phyloP scores from a whole-genome alignment of 2,888 invertebrate species.

The Sphaerophoria taeniata region DNA sequence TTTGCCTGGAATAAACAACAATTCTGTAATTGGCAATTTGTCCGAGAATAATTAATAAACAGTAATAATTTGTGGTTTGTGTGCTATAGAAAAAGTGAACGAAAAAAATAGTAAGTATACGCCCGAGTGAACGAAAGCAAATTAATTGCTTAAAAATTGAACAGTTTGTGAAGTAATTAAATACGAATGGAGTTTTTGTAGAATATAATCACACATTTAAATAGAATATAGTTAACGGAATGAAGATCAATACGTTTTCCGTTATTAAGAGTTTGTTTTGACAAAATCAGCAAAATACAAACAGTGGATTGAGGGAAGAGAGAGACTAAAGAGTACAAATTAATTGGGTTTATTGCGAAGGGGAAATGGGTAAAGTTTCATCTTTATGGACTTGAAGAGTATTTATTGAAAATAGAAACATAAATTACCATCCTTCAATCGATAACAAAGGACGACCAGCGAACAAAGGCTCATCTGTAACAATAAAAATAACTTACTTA shows the following conservation, averaged over 20 bases:
- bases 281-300: too few species aligned
- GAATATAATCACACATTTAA: neutral
- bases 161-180: neutral
- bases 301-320: neutral
- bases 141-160: neutral
- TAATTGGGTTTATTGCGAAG: too few species aligned
- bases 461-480: too few species aligned
- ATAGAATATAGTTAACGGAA: neutral
- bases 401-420: too few species aligned
- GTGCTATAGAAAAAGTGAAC: neutral
- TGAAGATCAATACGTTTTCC: neutral
- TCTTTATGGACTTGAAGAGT: too few species aligned
- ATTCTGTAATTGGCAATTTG: constrained; percentile 63
- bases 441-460: too few species aligned
- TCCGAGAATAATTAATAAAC: constrained; percentile 59
- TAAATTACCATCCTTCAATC: too few species aligned
- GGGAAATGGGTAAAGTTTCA: too few species aligned
- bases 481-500: too few species aligned
- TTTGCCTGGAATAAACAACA: constrained; percentile 49
- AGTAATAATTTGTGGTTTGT: constrained; percentile 16
- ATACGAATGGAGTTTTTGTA: neutral
- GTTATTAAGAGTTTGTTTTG: too few species aligned
- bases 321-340: neutral
- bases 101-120: constrained; percentile 44
- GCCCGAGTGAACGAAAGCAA: constrained; percentile 31